Evolutionary conservation across 1,140 invertebrate genomes (phyloP).

Genomic region (Agraylea sexmaculata): DNA sequence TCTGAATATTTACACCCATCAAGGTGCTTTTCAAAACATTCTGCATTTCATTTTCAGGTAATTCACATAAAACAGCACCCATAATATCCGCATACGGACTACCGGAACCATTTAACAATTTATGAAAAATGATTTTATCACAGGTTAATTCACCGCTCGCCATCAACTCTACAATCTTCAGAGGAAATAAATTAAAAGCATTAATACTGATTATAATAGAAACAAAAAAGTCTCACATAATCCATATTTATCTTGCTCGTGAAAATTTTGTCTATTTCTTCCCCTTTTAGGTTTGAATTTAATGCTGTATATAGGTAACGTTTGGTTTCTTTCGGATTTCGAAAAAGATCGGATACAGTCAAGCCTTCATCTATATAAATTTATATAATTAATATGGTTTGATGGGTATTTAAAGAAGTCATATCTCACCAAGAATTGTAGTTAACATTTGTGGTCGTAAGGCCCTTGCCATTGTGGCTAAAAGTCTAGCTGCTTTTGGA

Average conservation of each 20-base stretch:
- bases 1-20: constrained; percentile 29
- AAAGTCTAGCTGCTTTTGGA: constrained; percentile 45
- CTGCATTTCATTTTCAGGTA: constrained; percentile 24
- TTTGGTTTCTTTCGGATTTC: constrained; percentile 35
- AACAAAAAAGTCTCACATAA: constrained; percentile 35
- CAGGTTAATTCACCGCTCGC: constrained; percentile 5
- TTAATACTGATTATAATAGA: constrained; percentile 4
- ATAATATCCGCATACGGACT: constrained; percentile 4
- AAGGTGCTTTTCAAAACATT: constrained; percentile 27
- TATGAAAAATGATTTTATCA: constrained; percentile 7
- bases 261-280: constrained; percentile 34
- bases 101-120: constrained; percentile 9
- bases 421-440: constrained; percentile 41
- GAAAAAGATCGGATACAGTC: constrained; percentile 39
- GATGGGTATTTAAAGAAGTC: constrained; percentile 9
- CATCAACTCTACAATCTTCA: constrained; percentile 4
- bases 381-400: constrained; percentile 1
- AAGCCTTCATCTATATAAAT: constrained; percentile 39
- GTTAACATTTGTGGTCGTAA: constrained; percentile 46
- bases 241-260: constrained; percentile 38
- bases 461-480: constrained; percentile 45
- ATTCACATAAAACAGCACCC: constrained; percentile 7
- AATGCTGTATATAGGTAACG: constrained; percentile 27
- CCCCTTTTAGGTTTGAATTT: constrained; percentile 29
- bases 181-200: constrained; percentile 8